A percentile compares a stretch with the other conserved stretches of the same genome.
Evolutionary conservation across 2,797 vertebrate species (phyloP).

Genomic region (Mus spretus): DNA sequence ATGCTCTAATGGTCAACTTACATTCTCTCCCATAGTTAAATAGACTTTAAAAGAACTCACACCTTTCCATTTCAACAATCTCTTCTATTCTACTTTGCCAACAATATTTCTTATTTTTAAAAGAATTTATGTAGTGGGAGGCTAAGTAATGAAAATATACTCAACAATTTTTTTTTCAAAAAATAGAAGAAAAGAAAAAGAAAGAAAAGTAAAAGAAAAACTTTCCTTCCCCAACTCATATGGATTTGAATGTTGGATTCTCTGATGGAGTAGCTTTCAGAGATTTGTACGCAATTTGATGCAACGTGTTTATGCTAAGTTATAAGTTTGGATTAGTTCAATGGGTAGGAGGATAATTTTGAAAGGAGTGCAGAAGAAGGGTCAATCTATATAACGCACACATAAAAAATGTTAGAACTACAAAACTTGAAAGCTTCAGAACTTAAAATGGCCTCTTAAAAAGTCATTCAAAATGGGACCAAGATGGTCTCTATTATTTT

Average conservation of each 20-base stretch:
- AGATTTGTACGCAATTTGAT: neutral
- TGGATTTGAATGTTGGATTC: neutral
- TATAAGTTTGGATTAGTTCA: neutral
- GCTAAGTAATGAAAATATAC: neutral
- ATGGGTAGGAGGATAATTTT: neutral
- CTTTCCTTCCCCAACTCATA: fast-evolving
- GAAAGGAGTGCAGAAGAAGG: neutral
- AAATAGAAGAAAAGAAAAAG: neutral
- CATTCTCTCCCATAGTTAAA: neutral
- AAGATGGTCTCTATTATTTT: neutral
- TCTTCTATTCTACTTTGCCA: neutral
- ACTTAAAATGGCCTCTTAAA: neutral
- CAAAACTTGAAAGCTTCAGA: neutral
- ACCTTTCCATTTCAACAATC: neutral
- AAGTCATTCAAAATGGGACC: neutral
- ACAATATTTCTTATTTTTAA: neutral
- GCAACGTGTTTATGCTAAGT: neutral
- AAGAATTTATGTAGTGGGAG: neutral
- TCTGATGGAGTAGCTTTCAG: neutral
- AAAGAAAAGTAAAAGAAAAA: too few relatives aligned
- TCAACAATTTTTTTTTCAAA: neutral
- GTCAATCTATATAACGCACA: neutral
- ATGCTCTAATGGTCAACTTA: neutral
- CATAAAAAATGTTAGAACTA: neutral
- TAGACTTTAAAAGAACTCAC: conserved; percentile 16